phyloP scores from a whole-genome alignment of 2,888 invertebrate species.

The Macrophya annulata region DNA sequence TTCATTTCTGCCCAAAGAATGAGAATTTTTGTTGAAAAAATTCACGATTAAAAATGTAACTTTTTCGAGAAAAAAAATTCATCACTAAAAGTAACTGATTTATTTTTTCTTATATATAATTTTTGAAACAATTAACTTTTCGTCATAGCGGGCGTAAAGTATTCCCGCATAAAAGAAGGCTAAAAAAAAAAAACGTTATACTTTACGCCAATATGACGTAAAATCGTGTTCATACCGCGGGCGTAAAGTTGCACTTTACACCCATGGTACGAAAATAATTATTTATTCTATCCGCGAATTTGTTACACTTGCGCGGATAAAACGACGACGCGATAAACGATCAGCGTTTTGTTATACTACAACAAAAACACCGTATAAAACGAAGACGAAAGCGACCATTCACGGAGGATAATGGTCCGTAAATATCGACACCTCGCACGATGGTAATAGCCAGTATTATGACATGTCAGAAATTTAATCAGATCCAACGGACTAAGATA shows the following conservation, averaged over 20 bases:
- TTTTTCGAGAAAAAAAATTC: neutral
- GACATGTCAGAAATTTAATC: conserved; percentile 65
- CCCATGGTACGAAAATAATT: neutral
- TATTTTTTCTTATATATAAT: too few species aligned
- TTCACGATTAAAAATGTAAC: neutral
- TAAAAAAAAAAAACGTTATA: neutral
- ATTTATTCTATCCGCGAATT: neutral
- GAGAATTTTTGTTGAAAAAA: neutral
- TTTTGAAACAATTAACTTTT: too few species aligned
- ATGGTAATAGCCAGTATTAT: conserved; percentile 56
- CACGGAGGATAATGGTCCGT: neutral
- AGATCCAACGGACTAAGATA: conserved; percentile 62
- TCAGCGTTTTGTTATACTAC: neutral
- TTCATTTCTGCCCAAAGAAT: too few species aligned
- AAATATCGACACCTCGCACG: neutral
- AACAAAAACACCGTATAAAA: neutral
- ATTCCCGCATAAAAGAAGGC: too few species aligned
- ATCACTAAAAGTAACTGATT: too few species aligned
- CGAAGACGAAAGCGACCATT: neutral
- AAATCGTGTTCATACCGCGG: too few species aligned
- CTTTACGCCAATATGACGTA: too few species aligned
- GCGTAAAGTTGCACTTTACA: too few species aligned
- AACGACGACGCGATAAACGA: neutral
- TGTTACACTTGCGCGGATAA: neutral
- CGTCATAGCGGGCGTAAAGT: too few species aligned